A percentile compares a stretch with the other conserved stretches of the same genome.
phyloP scores from a whole-genome alignment of 1,140 invertebrate species.

The Leguminivora glycinivorella region DNA sequence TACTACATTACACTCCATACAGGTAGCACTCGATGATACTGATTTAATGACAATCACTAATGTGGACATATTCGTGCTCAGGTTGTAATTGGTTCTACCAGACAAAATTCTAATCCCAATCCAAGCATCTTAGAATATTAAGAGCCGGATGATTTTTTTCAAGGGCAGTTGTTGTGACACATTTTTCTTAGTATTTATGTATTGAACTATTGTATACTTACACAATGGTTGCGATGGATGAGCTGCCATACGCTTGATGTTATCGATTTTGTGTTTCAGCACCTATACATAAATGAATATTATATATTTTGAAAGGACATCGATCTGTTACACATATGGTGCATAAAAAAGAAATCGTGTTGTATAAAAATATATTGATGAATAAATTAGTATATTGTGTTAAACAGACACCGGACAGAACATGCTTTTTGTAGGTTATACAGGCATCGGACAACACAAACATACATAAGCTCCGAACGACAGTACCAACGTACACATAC shows the following conservation, averaged over 20 bases:
- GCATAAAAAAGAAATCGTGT: conserved; percentile 37
- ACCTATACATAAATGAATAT: conserved; percentile 80
- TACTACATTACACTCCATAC: too few species aligned
- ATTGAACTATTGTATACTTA: conserved; percentile 80
- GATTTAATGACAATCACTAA: too few species aligned
- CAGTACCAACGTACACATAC: conserved; percentile 35
- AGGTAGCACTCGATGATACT: too few species aligned
- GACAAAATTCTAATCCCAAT: too few species aligned
- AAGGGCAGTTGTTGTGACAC: too few species aligned
- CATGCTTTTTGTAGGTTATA: conserved; percentile 42
- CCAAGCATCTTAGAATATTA: too few species aligned
- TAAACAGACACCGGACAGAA: conserved; percentile 37
- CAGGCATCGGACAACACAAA: conserved; percentile 36
- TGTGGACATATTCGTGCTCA: too few species aligned
- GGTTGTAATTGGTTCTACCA: too few species aligned
- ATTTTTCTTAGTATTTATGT: too few species aligned
- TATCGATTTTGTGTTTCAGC: conserved; percentile 93
- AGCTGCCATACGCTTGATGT: conserved; percentile 95
- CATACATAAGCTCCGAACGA: conserved; percentile 17
- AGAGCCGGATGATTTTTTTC: too few species aligned
- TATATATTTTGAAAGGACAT: background rate
- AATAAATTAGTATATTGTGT: conserved; percentile 25
- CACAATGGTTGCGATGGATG: conserved; percentile 97
- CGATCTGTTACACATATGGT: background rate
- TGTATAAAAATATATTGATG: conserved; percentile 32